phyloP scores from a whole-genome alignment of 2,797 vertebrate genomes.

The Eospalax fontanierii region DNA sequence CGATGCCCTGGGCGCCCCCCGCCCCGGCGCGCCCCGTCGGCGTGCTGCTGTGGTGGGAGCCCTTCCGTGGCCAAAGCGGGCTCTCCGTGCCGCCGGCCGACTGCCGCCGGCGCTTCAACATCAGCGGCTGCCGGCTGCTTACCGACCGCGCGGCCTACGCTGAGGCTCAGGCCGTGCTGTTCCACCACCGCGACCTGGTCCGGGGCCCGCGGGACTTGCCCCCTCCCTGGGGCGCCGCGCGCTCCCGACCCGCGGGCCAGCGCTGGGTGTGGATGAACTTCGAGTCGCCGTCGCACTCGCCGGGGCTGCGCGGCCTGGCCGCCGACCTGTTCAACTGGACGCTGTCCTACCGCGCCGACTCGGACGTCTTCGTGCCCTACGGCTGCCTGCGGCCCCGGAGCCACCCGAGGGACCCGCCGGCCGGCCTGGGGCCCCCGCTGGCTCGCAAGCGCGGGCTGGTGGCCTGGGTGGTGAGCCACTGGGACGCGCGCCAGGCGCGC shows the following conservation, averaged over 20 bases:
- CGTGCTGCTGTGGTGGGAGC: conserved; percentile 90
- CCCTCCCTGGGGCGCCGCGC: not conserved
- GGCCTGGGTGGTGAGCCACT: conserved; percentile 97
- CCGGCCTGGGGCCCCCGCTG: conserved; percentile 74
- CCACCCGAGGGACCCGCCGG: conserved; percentile 71
- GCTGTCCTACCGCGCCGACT: conserved; percentile 94
- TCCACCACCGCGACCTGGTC: conserved; percentile 91
- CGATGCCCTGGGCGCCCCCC: not conserved
- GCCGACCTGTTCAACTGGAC: conserved; percentile 95
- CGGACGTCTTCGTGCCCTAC: conserved; percentile 95
- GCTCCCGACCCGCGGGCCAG: conserved; percentile 90
- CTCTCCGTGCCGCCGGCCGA: conserved; percentile 76
- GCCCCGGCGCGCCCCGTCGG: conserved; percentile 28
- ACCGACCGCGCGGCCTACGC: conserved; percentile 82
- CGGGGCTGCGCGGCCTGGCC: conserved; percentile 85
- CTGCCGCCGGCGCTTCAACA: conserved; percentile 83
- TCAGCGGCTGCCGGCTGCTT: conserved; percentile 87
- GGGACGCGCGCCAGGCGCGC: conserved; percentile 93
- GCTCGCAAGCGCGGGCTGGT: conserved; percentile 90
- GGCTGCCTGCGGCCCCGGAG: conserved; percentile 90
- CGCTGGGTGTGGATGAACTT: conserved; percentile 99
- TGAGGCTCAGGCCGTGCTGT: conserved; percentile 89
- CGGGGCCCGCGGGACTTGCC: not conserved
- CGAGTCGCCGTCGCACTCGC: conserved; percentile 95
- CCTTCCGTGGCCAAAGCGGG: conserved; percentile 82